Evolutionary conservation across 37 sponge, comb jelly and placozoan genomes (phyloP).

Genomic region (Petrosia ficiformis): DNA sequence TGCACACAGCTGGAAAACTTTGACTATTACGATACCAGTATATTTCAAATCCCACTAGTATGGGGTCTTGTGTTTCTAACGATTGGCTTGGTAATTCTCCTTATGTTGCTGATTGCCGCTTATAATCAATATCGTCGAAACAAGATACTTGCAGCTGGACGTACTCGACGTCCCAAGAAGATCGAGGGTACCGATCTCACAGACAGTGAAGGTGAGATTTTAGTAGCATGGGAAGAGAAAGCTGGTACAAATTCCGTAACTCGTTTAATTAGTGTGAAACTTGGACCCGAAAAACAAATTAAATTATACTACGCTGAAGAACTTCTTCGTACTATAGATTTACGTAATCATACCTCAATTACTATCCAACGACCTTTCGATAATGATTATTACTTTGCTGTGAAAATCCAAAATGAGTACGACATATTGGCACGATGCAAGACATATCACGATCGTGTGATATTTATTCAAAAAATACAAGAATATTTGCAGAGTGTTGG

Average conservation of each 20-base stretch:
- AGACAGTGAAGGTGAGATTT: constrained; percentile 46
- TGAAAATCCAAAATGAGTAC: constrained; percentile 73
- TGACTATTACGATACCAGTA: constrained; percentile 69
- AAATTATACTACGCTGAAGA: constrained; percentile 36
- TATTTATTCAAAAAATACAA: constrained; percentile 57
- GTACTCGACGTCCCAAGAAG: constrained; percentile 35
- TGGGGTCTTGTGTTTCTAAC: constrained; percentile 72
- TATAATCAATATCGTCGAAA: constrained; percentile 50
- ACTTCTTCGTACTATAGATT: constrained; percentile 59
- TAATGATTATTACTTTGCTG: constrained; percentile 31
- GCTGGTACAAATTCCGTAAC: constrained; percentile 55
- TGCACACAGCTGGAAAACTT: constrained; percentile 61
- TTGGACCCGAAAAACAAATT: constrained; percentile 60
- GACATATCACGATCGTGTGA: constrained; percentile 39
- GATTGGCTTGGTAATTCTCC: constrained; percentile 45
- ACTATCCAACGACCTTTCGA: constrained; percentile 59
- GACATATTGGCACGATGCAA: constrained; percentile 54
- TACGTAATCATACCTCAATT: constrained; percentile 45
- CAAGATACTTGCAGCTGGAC: constrained; percentile 33
- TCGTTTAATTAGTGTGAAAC: constrained; percentile 63
- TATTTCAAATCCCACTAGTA: constrained; percentile 58
- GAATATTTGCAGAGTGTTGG: constrained; percentile 55
- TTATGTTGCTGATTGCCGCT: constrained; percentile 67
- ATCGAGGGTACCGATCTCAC: constrained; percentile 62
- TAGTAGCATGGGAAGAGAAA: constrained; percentile 55